These are phyloP conservation scores for Hydrocynus forskahlii DNA, from an alignment of 2,797 vertebrate species.

Conservation along the genomic window DNA sequence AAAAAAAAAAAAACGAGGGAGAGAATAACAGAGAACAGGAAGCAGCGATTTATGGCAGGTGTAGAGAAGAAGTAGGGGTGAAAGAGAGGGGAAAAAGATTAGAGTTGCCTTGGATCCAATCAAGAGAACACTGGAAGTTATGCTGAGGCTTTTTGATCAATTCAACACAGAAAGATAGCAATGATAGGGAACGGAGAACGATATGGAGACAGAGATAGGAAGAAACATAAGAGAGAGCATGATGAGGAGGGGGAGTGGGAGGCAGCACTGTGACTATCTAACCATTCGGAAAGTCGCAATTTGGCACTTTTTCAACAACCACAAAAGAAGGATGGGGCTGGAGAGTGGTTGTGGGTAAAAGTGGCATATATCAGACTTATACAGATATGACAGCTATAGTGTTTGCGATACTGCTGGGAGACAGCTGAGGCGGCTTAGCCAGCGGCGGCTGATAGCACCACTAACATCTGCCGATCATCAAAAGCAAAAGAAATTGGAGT, in stretches of 20 bases:
- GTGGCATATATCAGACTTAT: constrained; percentile 45
- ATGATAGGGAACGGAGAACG: constrained; percentile 51
- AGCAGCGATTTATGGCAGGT: constrained; percentile 60
- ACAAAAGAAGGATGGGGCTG: constrained; percentile 53
- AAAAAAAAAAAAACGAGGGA: constrained; percentile 35
- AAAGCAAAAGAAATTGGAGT: constrained; percentile 63
- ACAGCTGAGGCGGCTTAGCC: constrained; percentile 42
- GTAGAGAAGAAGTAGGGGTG: constrained; percentile 59
- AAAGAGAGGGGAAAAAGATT: constrained; percentile 58
- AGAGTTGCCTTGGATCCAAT: constrained; percentile 71
- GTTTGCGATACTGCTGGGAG: constrained; percentile 41
- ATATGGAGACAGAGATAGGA: constrained; percentile 25
- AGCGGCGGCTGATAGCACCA: constrained; percentile 49
- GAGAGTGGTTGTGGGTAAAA: constrained; percentile 49
- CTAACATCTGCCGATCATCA: constrained; percentile 62
- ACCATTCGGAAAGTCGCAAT: constrained; percentile 50
- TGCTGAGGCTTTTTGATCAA: constrained; percentile 76
- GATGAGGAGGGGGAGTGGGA: constrained; percentile 31
- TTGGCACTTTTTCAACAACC: constrained; percentile 51
- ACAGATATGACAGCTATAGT: constrained; percentile 42
- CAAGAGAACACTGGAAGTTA: constrained; percentile 68
- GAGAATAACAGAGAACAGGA: constrained; percentile 41
- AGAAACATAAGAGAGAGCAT: constrained; percentile 31
- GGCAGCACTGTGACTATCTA: constrained; percentile 48
- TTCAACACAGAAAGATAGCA: constrained; percentile 70